Evolutionary conservation across 2,113 vertebrate species (phyloP), one percentile per base, ranked within the genome.

Genomic region (Colistium nudipinnis): DNA sequence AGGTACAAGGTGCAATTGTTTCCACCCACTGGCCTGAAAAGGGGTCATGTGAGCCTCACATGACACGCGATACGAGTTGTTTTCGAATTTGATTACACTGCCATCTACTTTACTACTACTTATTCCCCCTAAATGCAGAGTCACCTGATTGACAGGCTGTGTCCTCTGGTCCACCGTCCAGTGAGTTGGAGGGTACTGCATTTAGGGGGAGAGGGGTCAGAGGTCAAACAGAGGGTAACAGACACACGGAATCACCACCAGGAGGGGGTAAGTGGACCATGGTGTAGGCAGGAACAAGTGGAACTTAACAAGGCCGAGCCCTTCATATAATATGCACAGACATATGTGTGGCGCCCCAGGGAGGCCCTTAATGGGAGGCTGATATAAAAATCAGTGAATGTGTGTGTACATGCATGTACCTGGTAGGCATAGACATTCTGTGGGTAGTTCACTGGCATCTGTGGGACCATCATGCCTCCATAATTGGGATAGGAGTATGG

Each of bases 381-480:
- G 36, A 20, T 72, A 38, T 59, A 41, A 38, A 66, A 66, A 27
- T 53, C n/a, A n/a, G n/a, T 17, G 53, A 44, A 11, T 0, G 24
- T 3, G 24, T 30, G 38, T 20, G 57, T 4, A 2, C 6, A 62
- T 51, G 61, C 36, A 31, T 56, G 13, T 92, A 99, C 96, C 96
- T 95, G 95, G 62, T 95, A 97, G 70, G 88, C 81, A 62, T 96
- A 97, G 22, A 94, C 30, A 2, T 94, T 93, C 80, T 93, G 92
- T n/a, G 94, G 66, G 56, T 95, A 97, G 36, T 94, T 95, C 74
- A 95, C 8, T 33, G 95, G 95, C 88, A 96, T 90, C 66, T 95
- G 95, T 28, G 95, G 96, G 59, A 95, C 85, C 76, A 94, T 53
- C 60, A 93, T 1, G 65, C 93, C 80, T 60, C 94, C 85, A 80